Percentiles rank a stretch among this genome's conserved stretches.
phyloP scores from a whole-genome alignment of 2,888 invertebrate genomes.

The Hesperia comma region DNA sequence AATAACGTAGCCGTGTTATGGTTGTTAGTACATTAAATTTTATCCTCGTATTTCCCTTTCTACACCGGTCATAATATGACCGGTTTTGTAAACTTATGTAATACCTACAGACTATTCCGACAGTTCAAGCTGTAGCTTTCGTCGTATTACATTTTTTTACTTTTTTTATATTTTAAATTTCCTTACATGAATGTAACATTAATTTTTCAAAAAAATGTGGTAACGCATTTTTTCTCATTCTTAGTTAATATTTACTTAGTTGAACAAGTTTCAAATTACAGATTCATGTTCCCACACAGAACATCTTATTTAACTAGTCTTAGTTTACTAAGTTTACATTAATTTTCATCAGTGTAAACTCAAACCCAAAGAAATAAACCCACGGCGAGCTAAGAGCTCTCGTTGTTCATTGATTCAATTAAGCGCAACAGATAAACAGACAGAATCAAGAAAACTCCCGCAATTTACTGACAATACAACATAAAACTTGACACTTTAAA shows the following conservation, averaged over 20 bases:
- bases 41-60: slow-evolving; percentile 31
- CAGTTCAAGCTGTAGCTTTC: neutral
- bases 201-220: too few species aligned
- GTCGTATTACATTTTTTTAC: neutral
- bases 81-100: slow-evolving; percentile 14
- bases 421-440: slow-evolving; percentile 12
- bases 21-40: slow-evolving; percentile 17
- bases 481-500: neutral
- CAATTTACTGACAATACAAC: slow-evolving; percentile 3
- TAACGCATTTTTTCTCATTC: too few species aligned
- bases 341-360: neutral
- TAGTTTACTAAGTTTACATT: neutral
- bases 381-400: neutral
- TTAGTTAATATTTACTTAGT: too few species aligned
- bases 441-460: slow-evolving; percentile 7
- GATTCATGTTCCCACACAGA: too few species aligned
- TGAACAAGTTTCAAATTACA: too few species aligned
- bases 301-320: too few species aligned
- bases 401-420: neutral
- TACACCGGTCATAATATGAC: slow-evolving; percentile 22
- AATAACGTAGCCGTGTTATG: slow-evolving; percentile 19
- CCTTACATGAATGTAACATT: too few species aligned
- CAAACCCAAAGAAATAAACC: neutral
- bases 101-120: slow-evolving; percentile 19
- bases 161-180: neutral